These are phyloP conservation scores for Lithodes maja DNA, from an alignment of 2,888 invertebrate genomes.

Conservation along the genomic window DNA sequence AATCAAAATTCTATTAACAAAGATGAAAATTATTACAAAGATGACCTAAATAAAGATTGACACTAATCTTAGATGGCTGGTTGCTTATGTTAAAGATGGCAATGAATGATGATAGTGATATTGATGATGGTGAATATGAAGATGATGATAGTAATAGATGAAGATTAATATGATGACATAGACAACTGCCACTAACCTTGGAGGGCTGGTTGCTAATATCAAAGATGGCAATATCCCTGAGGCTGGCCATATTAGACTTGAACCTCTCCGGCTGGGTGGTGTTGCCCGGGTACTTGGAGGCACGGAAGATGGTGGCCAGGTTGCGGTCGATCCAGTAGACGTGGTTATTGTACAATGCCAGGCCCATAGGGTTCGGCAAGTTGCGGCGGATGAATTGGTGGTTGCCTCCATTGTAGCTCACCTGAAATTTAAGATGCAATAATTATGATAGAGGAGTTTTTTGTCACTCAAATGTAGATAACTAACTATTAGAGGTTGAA, in stretches of 20 bases:
- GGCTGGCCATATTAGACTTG: conserved; percentile 87
- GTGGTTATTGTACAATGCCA: conserved; percentile 87
- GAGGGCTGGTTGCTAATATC: conserved; percentile 90
- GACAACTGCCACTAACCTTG: conserved; percentile 40
- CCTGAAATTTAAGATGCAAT: conserved; percentile 33
- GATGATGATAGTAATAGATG: background rate
- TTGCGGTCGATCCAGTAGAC: conserved; percentile 98
- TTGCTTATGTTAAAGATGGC: conserved; percentile 91
- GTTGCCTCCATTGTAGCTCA: conserved; percentile 68
- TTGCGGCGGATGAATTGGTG: conserved; percentile 87
- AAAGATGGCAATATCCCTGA: conserved; percentile 94
- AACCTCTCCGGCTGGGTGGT: conserved; percentile 83
- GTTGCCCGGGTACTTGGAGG: conserved; percentile 83
- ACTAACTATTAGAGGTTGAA: too few relatives aligned
- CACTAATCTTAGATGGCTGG: conserved; percentile 80
- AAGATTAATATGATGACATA: background rate
- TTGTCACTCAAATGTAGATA: too few relatives aligned
- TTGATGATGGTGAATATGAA: background rate
- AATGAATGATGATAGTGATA: conserved; percentile 76
- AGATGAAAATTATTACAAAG: too few relatives aligned
- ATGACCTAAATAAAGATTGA: background rate
- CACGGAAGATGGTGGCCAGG: conserved; percentile 86
- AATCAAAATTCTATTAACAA: too few relatives aligned
- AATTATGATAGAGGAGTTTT: too few relatives aligned
- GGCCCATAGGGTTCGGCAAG: conserved; percentile 94